These are phyloP conservation scores for Chlorops oryzae DNA, from an alignment of 1,140 invertebrate species.

Conservation along the genomic window DNA sequence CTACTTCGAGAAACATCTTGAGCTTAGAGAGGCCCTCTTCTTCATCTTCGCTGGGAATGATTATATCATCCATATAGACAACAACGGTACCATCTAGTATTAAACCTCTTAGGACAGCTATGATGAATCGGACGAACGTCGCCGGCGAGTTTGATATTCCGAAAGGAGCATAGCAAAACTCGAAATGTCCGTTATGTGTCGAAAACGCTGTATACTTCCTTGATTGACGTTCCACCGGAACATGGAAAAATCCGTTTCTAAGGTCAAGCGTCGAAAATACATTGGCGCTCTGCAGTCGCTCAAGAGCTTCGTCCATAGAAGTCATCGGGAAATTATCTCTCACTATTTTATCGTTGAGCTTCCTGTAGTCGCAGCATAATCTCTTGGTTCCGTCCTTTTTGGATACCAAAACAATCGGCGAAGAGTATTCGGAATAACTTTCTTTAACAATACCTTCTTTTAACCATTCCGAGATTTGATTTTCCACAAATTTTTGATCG, in stretches of 20 bases:
- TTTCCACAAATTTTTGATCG: neutral
- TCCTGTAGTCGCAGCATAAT: neutral
- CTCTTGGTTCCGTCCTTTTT: constrained; percentile 31
- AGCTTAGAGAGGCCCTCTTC: neutral
- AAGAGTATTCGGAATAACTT: constrained; percentile 21
- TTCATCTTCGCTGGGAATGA: neutral
- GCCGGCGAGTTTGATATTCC: constrained; percentile 5
- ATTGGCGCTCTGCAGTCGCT: constrained; percentile 15
- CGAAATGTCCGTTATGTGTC: constrained; percentile 5
- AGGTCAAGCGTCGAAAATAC: constrained; percentile 20
- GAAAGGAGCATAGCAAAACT: constrained; percentile 1
- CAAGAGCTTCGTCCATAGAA: no score
- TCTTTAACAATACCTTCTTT: constrained; percentile 27
- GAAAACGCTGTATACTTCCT: constrained; percentile 5
- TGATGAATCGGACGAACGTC: neutral
- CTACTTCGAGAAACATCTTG: constrained; percentile 3
- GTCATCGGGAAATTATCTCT: constrained; percentile 18
- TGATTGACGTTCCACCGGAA: neutral
- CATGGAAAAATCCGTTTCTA: constrained; percentile 10
- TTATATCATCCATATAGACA: constrained; percentile 7
- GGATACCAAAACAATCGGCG: constrained; percentile 25
- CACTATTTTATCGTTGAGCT: constrained; percentile 3
- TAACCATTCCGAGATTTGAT: constrained; percentile 10
- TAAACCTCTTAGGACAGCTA: neutral
- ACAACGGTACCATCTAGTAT: constrained; percentile 1